phyloP scores from a whole-genome alignment of 1,140 invertebrate species.

The Drosophila aff. region DNA sequence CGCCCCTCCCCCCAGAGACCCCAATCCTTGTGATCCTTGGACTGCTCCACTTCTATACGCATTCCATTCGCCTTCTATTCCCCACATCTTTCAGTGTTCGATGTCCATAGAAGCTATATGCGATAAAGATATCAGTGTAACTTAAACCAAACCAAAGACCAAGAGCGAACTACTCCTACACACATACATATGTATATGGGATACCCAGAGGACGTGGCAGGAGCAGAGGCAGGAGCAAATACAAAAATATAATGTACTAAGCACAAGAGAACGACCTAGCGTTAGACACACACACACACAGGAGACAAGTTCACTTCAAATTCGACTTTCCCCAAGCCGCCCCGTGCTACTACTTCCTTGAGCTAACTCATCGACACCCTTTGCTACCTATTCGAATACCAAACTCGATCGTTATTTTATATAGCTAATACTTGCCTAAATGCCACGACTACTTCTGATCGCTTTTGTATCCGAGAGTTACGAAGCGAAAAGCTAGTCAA shows the following conservation, averaged over 20 bases:
- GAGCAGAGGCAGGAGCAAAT: slow-evolving; percentile 4
- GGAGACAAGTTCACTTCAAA: slow-evolving; percentile 42
- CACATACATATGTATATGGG: slow-evolving; percentile 45
- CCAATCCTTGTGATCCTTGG: slow-evolving; percentile 5
- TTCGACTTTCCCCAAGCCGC: slow-evolving; percentile 18
- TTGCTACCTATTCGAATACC: slow-evolving; percentile 3
- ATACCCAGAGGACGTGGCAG: slow-evolving; percentile 6
- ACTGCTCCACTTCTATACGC: slow-evolving; percentile 21
- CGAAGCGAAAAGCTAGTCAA: slow-evolving; percentile 22
- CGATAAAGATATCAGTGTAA: slow-evolving; percentile 55
- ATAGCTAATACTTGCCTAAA: slow-evolving; percentile 32
- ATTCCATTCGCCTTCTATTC: slow-evolving; percentile 21
- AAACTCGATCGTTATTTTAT: slow-evolving; percentile 50
- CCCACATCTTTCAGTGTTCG: slow-evolving; percentile 39
- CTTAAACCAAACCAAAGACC: slow-evolving; percentile 55
- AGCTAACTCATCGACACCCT: slow-evolving; percentile 15
- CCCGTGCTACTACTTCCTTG: slow-evolving; percentile 33
- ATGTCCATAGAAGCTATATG: slow-evolving; percentile 51
- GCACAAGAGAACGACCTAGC: slow-evolving; percentile 33
- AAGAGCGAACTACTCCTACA: slow-evolving; percentile 52
- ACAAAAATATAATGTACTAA: slow-evolving; percentile 35
- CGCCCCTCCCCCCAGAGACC: slow-evolving; percentile 2
- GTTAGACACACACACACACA: slow-evolving; percentile 22
- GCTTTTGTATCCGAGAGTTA: slow-evolving; percentile 37
- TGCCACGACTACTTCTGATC: slow-evolving; percentile 24